Percentiles rank a stretch among this genome's conserved stretches.
Conservation (phyloP, 2,113 vertebrate genomes). For the Oncorhynchus mykiss region DNA sequence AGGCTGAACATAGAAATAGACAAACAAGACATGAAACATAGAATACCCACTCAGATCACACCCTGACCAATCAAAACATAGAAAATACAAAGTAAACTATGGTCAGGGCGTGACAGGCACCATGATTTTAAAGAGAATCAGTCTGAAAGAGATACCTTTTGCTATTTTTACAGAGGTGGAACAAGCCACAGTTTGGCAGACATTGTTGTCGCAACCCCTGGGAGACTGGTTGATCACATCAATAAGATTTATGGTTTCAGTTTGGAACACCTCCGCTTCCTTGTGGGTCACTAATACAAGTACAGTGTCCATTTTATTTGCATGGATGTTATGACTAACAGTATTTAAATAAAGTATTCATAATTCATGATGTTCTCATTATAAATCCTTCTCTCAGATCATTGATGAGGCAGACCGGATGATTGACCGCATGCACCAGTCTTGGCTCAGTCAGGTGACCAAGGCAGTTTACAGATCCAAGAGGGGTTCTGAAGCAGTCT, state of each 20-base stretch:
- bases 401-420: constrained; percentile 95
- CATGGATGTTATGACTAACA: not conserved
- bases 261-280: constrained; percentile 86
- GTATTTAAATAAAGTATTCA: not conserved
- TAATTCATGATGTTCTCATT: not conserved
- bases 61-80: no score
- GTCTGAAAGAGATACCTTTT: not conserved
- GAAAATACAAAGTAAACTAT: no score
- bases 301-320: not conserved
- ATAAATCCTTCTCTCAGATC: constrained; percentile 67
- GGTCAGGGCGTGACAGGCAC: no score
- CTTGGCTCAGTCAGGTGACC: constrained; percentile 85
- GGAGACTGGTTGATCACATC: constrained; percentile 93
- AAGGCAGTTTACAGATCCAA: constrained; percentile 74
- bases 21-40: no score
- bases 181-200: constrained; percentile 83
- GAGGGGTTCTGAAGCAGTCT: constrained; percentile 3
- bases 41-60: no score
- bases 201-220: constrained; percentile 91
- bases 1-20: no score
- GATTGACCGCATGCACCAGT: constrained; percentile 95
- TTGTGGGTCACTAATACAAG: constrained; percentile 72
- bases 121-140: not conserved
- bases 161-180: constrained; percentile 54
- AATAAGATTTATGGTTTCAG: constrained; percentile 82